Evolutionary conservation across 2,888 invertebrate genomes (phyloP), one percentile per base, ranked within the genome.

Genomic region (Melanargia galathea): DNA sequence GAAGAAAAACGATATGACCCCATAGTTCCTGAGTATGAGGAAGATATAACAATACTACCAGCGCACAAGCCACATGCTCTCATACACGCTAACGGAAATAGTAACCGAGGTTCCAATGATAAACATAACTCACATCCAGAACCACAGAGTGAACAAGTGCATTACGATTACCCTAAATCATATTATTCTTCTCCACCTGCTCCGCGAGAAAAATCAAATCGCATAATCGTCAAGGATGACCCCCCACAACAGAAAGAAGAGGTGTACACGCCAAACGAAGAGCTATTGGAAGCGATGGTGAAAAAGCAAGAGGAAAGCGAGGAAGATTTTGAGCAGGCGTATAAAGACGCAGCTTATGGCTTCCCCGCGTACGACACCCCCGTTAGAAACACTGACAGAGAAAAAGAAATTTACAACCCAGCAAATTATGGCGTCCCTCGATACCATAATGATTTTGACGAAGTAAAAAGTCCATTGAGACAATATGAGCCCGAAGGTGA

Each of bases 241-340:
- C 73, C 81, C 8, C 83, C 86, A 0, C 82, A 86, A 38, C 74
- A 81, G 10, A 83, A 85, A 0, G 82, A 86, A 38, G 83, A 83
- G 66, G 78, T 77, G 62, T 81, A 83, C 30, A 76, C 78, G 55
- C 75, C 81, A 18, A 75, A 76, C 59, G 86, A 86, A 70, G 80
- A 87, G 68, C 74, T 82, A 61, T 76, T 77, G 56, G 81, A 80
- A 30, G 80, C 84, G 73, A 79, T 81, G 65, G 73, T 82, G 0
- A 79, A 81, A 24, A 77, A 81, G n/a, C 85, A 87, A 64, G 84
- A 85, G 69, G 86, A 90, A 58, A 86, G 78, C 48, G 92, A 92
- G 71, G 83, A 92, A 72, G 84, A 89, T 66, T 92, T 92, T 69
- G 90, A 92, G 69, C 86, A 85, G 55, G 86, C 84, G 2, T 92